A percentile compares a stretch with the other conserved stretches of the same genome.
Evolutionary conservation across 2,797 vertebrate species (phyloP).

Genomic region (Myotis pilosus): DNA sequence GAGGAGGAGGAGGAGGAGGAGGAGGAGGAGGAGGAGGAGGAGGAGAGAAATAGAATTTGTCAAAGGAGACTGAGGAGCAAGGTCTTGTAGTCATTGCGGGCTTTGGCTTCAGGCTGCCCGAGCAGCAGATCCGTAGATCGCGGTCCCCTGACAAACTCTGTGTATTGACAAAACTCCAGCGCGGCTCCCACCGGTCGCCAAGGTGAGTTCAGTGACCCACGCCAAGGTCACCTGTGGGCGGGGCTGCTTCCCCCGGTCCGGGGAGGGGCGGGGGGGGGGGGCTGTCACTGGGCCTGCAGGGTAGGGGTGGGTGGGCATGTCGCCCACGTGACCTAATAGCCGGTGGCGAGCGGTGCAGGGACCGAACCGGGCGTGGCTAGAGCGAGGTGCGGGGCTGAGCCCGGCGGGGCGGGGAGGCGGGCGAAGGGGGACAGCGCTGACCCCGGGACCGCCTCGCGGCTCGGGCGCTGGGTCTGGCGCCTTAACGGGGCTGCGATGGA

Average conservation of each 20-base stretch:
- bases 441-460: rapidly evolving
- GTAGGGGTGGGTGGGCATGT: rapidly evolving
- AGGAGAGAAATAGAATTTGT: not conserved
- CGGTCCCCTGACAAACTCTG: not conserved
- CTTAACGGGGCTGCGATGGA: not conserved
- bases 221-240: not conserved
- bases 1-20: too few species aligned
- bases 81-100: too few species aligned
- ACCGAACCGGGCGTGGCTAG: not conserved
- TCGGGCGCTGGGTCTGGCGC: not conserved
- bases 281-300: too few species aligned
- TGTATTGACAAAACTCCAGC: not conserved
- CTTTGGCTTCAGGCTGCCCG: not conserved
- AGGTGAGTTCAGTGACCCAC: not conserved
- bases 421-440: not conserved
- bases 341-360: not conserved
- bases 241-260: not conserved
- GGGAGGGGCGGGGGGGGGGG: rapidly evolving
- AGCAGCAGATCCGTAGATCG: not conserved
- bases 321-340: not conserved
- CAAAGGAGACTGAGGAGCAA: not conserved
- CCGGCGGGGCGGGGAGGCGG: too few species aligned
- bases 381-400: not conserved
- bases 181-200: not conserved
- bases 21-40: too few species aligned